Conservation (phyloP, 2,113 vertebrate species). For the Seriola quinqueradiata region DNA sequence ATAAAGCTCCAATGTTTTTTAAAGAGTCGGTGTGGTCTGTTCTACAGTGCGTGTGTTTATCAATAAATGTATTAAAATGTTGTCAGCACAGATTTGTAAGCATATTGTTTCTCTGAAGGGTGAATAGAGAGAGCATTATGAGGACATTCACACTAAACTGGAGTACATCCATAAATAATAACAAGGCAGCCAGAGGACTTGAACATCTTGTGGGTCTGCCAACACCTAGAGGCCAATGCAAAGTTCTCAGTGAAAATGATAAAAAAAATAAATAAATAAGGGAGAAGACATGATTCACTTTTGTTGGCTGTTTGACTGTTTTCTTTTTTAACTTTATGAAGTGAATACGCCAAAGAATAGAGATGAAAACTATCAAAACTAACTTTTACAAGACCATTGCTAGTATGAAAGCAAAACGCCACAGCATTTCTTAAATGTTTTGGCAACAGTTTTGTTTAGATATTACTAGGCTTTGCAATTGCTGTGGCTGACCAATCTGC, state of each 20-base stretch:
- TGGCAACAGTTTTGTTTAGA: not conserved
- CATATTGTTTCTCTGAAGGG: slow-evolving; percentile 57
- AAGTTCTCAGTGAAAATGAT: slow-evolving; percentile 32
- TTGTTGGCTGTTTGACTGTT: not conserved
- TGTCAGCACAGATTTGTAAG: slow-evolving; percentile 52
- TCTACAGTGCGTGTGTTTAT: slow-evolving; percentile 37
- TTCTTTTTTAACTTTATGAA: not conserved
- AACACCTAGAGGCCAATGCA: slow-evolving; percentile 56
- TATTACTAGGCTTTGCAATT: not conserved
- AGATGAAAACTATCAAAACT: slow-evolving; percentile 6
- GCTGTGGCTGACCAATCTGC: not conserved
- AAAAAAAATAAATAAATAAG: not conserved
- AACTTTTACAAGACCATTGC: not conserved
- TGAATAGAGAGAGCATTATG: slow-evolving; percentile 45
- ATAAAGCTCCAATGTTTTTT: slow-evolving; percentile 58
- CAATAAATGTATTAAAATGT: slow-evolving; percentile 59
- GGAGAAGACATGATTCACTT: slow-evolving; percentile 27
- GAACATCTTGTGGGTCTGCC: slow-evolving; percentile 44
- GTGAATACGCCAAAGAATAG: not conserved
- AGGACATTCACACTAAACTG: slow-evolving; percentile 49
- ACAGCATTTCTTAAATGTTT: not conserved
- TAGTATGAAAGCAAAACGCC: not conserved
- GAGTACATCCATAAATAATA: slow-evolving; percentile 68
- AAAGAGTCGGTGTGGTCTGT: slow-evolving; percentile 42
- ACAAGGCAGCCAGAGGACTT: slow-evolving; percentile 50